Percentiles rank a stretch among this genome's conserved stretches.
Conservation (phyloP, 2,797 vertebrate genomes). For the Crenichthys baileyi region DNA sequence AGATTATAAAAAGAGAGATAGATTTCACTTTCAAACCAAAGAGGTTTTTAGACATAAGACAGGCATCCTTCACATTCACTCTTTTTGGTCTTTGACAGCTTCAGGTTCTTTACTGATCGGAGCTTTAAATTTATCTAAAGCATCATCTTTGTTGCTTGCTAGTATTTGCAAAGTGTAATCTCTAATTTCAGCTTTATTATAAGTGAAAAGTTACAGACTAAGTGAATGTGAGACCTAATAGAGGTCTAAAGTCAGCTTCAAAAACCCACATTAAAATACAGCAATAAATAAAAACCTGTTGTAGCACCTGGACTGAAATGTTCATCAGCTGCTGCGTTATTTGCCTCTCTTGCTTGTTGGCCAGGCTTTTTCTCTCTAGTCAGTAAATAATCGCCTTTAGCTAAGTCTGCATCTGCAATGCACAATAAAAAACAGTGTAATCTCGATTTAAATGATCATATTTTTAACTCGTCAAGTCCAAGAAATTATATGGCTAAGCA, state of each 20-base stretch:
- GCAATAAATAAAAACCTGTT: not conserved
- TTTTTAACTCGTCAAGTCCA: not conserved
- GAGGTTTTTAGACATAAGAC: not conserved
- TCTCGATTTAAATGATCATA: not conserved
- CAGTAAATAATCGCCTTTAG: not conserved
- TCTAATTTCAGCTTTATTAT: not conserved
- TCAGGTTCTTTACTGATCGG: rapidly evolving
- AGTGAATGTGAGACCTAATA: not conserved
- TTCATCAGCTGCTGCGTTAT: not conserved
- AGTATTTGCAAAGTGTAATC: rapidly evolving
- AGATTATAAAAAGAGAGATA: rapidly evolving
- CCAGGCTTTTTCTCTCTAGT: not conserved
- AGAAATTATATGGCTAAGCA: not conserved
- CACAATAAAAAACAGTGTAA: not conserved
- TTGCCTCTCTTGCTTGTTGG: not conserved
- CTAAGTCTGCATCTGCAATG: not conserved
- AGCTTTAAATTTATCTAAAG: not conserved
- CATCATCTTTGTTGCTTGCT: not conserved
- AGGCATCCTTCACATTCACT: not conserved
- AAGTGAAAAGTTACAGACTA: not conserved
- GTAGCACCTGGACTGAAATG: not conserved
- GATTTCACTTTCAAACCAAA: not conserved
- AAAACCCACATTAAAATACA: too few species aligned
- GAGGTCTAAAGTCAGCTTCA: not conserved
- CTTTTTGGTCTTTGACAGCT: not conserved